Percentiles rank a stretch among this genome's conserved stretches.
Conservation (phyloP, 2,888 invertebrate species). For the Drosophila stalkeri region DNA sequence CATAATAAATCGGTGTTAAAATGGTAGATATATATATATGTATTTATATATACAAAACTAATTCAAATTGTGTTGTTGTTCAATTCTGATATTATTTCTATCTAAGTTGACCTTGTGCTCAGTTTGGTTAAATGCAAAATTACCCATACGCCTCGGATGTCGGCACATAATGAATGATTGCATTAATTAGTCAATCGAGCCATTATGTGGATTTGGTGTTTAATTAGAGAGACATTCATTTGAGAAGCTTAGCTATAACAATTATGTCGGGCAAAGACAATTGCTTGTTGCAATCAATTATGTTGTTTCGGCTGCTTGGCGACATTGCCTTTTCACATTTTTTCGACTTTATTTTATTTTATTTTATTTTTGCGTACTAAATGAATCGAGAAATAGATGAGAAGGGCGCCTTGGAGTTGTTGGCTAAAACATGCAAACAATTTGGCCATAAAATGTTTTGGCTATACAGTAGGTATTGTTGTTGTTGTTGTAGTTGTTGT, state of each 20-base stretch:
- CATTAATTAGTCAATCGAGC: constrained; percentile 33
- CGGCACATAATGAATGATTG: constrained; percentile 15
- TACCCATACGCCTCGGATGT: constrained; percentile 24
- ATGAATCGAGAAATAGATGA: not conserved
- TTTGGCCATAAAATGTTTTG: constrained; percentile 32
- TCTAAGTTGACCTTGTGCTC: not conserved
- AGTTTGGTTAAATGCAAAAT: not conserved
- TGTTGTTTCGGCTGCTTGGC: constrained; percentile 19
- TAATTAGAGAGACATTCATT: constrained; percentile 43
- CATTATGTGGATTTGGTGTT: constrained; percentile 25
- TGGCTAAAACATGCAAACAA: constrained; percentile 2
- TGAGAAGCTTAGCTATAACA: constrained; percentile 1
- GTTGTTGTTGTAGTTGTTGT: constrained; percentile 10
- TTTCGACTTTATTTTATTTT: not conserved
- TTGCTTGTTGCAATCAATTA: constrained; percentile 31
- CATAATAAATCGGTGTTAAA: not conserved
- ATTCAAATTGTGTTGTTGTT: too few species aligned
- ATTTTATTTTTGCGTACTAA: not conserved
- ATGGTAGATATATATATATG: not conserved
- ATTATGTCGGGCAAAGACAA: constrained; percentile 16
- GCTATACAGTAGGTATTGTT: constrained; percentile 2
- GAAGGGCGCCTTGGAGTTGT: not conserved
- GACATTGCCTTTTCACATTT: not conserved
- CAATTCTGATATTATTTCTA: not conserved
- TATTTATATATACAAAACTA: not conserved